Conservation (phyloP, 2,888 invertebrate genomes). For the Xestia ashworthii region DNA sequence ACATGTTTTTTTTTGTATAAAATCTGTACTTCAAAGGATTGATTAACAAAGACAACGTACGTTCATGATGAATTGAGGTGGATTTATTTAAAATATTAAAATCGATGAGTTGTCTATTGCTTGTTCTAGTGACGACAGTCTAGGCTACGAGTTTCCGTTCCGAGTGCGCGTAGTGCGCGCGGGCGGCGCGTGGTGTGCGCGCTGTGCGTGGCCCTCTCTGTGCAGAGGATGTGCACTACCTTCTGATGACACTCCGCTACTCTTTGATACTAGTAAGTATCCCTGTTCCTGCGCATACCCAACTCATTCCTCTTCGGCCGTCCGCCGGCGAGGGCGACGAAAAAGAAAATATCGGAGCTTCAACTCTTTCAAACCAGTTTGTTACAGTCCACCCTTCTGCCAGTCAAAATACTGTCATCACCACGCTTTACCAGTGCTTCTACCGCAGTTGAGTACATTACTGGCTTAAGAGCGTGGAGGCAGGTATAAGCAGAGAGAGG, state of each 20-base stretch:
- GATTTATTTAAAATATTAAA: neutral
- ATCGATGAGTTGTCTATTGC: no score
- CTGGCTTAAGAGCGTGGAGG: neutral
- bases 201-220: slow-evolving; percentile 95
- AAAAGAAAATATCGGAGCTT: neutral
- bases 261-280: slow-evolving; percentile 40
- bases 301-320: neutral
- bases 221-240: slow-evolving; percentile 96
- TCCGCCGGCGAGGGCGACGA: no score
- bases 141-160: slow-evolving; percentile 98
- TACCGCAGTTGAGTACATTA: neutral
- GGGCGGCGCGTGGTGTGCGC: slow-evolving; percentile 92
- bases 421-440: neutral
- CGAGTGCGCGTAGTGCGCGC: slow-evolving; percentile 95
- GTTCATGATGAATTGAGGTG: no score
- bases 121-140: slow-evolving; percentile 95
- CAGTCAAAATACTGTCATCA: neutral
- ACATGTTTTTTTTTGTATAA: neutral
- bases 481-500: no score
- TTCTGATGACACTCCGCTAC: slow-evolving; percentile 76
- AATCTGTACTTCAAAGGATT: neutral
- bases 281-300: neutral
- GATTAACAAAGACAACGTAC: neutral
- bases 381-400: neutral
- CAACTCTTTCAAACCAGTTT: neutral